Evolutionary conservation across 23 tunicate species (phyloP), one percentile per base, ranked within the genome.

Genomic region (Botrylloides violaceus): DNA sequence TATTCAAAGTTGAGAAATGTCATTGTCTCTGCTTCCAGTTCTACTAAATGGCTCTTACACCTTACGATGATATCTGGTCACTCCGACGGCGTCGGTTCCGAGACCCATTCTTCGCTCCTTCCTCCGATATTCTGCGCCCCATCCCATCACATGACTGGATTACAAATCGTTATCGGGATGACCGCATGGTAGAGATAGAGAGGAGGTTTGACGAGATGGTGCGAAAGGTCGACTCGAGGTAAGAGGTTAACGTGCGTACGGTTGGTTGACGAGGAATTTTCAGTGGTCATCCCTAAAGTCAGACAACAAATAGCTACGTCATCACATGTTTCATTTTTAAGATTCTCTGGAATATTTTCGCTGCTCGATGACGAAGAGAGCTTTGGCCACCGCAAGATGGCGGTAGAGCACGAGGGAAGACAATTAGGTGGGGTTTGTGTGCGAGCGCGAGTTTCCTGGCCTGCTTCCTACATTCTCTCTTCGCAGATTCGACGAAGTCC

Each of bases 191-290:
- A 33, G 88, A 76, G 20, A 76, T 83, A 81, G 88, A 83, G 35
- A 55, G 53, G 43, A 76, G 48, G 37, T 83, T 83, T 61, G 88
- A 73, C 9, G 71, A 83, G 55, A 70, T 83, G 58, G 80, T 83
- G 80, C 73, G 81, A 30, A 83, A 60, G 34, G 79, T 83, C 22
- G 88, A 83, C 36, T 59, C 47, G 2, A 76, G 88, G 88, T 68
- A 68, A 3, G 73, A 36, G 7, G 25, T 26, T 59, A 26, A 18
- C 9, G 22, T 59, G n/a, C n/a, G n/a, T n/a, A n/a, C n/a, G n/a
- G n/a, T n/a, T n/a, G n/a, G n/a, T n/a, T n/a, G n/a, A n/a, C n/a
- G n/a, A n/a, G n/a, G n/a, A n/a, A n/a, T n/a, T n/a, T n/a, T n/a
- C n/a, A n/a, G n/a, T n/a, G n/a, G n/a, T n/a, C n/a, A n/a, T n/a